Conservation (phyloP, 2,888 invertebrate species). For the Dolomedes plantarius region DNA sequence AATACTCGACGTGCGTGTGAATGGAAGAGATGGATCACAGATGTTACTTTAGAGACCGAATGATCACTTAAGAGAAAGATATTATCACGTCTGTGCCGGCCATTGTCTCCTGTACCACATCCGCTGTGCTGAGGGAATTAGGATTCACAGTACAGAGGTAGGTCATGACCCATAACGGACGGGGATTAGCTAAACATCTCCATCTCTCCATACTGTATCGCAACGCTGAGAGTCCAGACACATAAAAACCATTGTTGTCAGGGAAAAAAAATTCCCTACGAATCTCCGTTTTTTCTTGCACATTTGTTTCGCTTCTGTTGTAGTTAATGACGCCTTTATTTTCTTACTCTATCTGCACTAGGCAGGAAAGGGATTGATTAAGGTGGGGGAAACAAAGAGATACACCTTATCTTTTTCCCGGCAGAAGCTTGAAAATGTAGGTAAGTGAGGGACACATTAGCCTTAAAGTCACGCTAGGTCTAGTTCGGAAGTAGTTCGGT, state of each 20-base stretch:
- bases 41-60: background rate
- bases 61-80: background rate
- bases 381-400: background rate
- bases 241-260: background rate
- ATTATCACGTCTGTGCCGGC: background rate
- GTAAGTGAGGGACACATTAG: too few species aligned
- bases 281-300: background rate
- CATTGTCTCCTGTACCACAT: slow-evolving; percentile 1
- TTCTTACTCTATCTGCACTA: background rate
- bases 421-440: too few species aligned
- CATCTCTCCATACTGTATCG: background rate
- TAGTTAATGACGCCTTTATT: background rate
- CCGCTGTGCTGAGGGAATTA: background rate
- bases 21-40: background rate
- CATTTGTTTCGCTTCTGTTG: too few species aligned
- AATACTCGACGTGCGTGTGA: background rate
- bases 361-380: background rate
- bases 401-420: too few species aligned
- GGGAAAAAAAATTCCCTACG: background rate
- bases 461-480: too few species aligned
- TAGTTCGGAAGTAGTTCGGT: too few species aligned
- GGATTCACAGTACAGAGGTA: background rate
- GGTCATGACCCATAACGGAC: slow-evolving; percentile 15
- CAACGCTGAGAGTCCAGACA: background rate
- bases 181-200: background rate